A percentile compares a stretch with the other conserved stretches of the same genome.
These are phyloP conservation scores for Marisa cornuarietis DNA, from an alignment of 1,140 invertebrate species.

Conservation along the genomic window DNA sequence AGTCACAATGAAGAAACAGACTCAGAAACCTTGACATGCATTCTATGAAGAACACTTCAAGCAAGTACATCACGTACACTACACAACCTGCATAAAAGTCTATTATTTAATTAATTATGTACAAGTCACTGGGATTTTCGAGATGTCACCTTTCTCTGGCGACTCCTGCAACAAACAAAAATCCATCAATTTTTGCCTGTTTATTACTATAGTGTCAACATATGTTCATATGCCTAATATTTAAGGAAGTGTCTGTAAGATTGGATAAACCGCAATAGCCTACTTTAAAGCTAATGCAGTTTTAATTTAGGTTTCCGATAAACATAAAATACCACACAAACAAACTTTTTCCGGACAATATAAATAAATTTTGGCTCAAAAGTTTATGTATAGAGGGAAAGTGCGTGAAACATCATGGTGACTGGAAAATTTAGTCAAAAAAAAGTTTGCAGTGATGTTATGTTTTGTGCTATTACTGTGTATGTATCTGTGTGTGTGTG, in stretches of 20 bases:
- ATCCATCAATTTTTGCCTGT: too few relatives aligned
- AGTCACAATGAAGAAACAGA: not conserved
- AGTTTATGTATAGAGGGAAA: too few relatives aligned
- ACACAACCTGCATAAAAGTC: conserved; percentile 3
- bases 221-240: not conserved
- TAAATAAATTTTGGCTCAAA: too few relatives aligned
- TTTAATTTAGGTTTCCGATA: too few relatives aligned
- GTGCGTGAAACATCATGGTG: too few relatives aligned
- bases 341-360: not conserved
- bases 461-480: too few relatives aligned
- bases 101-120: not conserved
- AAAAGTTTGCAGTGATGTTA: too few relatives aligned
- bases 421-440: too few relatives aligned
- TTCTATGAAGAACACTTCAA: not conserved
- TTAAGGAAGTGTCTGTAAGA: not conserved
- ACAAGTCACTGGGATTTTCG: conserved; percentile 85
- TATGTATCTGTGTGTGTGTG: too few relatives aligned
- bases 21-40: not conserved
- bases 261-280: too few relatives aligned
- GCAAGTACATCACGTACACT: not conserved
- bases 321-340: not conserved
- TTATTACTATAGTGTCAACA: not conserved
- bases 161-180: conserved; percentile 68
- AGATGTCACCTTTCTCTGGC: conserved; percentile 83
- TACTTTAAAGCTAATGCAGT: too few relatives aligned